Evolutionary conservation across 2,797 vertebrate genomes (phyloP), one percentile per base, ranked within the genome.

Genomic region (Urocyon cinereoargenteus): DNA sequence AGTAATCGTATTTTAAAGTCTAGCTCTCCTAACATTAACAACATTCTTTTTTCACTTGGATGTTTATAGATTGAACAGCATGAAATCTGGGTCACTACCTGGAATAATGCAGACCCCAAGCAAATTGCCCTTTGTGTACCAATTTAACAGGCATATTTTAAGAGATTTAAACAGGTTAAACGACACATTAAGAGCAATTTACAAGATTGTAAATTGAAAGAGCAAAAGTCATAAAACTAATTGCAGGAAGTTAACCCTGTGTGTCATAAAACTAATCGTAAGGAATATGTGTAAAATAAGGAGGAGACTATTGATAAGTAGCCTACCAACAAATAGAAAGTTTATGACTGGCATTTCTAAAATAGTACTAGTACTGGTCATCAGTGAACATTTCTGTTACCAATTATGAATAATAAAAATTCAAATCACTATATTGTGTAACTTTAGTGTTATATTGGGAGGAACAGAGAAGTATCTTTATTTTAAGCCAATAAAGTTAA

Each of bases 271-370:
- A 59, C 57, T 83, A 31, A 45, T 75, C 61, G 77, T 59, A 88
- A 84, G 77, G 51, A 92, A 92, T 53, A 34, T 55, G 19, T 66
- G 10, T 22, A 24, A 77, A 77, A 15, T 55, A 68, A 19, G 19
- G 15, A 83, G 15, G 51, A 72, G 49, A 86, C n/a, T 77, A 14
- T 45, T 26, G 72, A 62, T 78, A 18, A 96, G 66, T 14, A 45
- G 24, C 21, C 51, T 53, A 70, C 26, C 51, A 40, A 84, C 61
- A 96, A 77, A 89, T 0, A 89, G 91, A 85, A 96, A 79, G 57
- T 84, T 70, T 93, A 72, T 70, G 36, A 62, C n/a, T 55, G 53
- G 70, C n/a, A 89, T 93, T 93, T 85, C 86, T 78, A 55, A 89
- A 84, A 61, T 0, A 61, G 61, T 36, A 89, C 45, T 28, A 51